These are phyloP conservation scores for Mionectes olivaceus DNA, from an alignment of 2,797 vertebrate species.

Conservation along the genomic window DNA sequence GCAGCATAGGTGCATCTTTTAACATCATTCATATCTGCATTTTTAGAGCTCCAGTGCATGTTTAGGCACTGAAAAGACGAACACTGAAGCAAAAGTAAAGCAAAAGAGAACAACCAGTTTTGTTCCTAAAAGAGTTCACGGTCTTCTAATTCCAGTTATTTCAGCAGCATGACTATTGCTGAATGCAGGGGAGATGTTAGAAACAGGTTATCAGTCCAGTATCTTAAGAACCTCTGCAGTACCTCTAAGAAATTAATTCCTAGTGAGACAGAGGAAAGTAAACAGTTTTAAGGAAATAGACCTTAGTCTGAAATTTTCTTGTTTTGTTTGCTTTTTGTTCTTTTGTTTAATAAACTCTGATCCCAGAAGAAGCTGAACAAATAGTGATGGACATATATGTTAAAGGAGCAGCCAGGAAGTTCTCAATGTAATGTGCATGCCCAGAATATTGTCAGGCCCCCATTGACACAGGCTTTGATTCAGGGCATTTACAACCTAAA, in stretches of 20 bases:
- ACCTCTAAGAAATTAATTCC: neutral
- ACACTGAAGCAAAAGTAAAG: neutral
- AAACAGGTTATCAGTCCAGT: neutral
- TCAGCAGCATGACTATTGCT: neutral
- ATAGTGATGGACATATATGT: neutral
- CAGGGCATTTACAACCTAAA: neutral
- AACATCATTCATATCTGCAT: neutral
- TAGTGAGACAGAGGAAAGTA: neutral
- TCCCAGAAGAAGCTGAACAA: conserved; percentile 8
- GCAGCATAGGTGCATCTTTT: neutral
- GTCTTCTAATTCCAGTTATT: neutral
- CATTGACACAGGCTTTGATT: conserved; percentile 5
- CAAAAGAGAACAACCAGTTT: neutral
- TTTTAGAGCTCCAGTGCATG: neutral
- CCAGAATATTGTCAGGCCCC: neutral
- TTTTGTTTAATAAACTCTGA: neutral
- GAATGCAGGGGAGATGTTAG: neutral
- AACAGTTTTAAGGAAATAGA: neutral
- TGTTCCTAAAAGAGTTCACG: neutral
- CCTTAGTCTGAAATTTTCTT: neutral
- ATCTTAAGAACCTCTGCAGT: neutral
- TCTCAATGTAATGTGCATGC: neutral
- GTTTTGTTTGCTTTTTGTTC: neutral
- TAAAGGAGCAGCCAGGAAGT: conserved; percentile 13
- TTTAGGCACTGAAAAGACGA: neutral